These are phyloP conservation scores for Leptarthrus brevirostris DNA, from an alignment of 2,888 invertebrate genomes.

Conservation along the genomic window DNA sequence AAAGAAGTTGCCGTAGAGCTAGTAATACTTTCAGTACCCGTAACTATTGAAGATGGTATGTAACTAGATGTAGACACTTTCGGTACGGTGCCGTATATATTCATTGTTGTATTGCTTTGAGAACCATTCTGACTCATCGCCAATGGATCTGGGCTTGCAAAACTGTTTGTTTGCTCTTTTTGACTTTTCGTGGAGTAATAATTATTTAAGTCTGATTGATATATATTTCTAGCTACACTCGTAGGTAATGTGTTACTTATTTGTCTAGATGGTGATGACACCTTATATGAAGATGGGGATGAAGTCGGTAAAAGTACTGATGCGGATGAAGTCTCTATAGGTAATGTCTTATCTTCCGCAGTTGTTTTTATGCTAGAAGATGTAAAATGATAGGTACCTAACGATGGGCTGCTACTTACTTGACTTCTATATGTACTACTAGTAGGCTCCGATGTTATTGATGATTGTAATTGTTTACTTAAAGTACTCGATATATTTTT, in stretches of 20 bases:
- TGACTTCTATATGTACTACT: conserved; percentile 55
- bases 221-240: conserved; percentile 58
- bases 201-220: conserved; percentile 60
- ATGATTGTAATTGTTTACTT: conserved; percentile 53
- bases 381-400: conserved; percentile 56
- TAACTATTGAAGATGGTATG: conserved; percentile 54
- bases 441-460: conserved; percentile 49
- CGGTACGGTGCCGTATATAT: conserved; percentile 66
- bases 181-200: conserved; percentile 62
- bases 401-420: conserved; percentile 56
- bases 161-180: conserved; percentile 57
- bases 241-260: conserved; percentile 58
- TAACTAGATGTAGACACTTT: conserved; percentile 58
- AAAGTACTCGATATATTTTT: conserved; percentile 48
- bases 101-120: conserved; percentile 60
- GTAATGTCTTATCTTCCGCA: conserved; percentile 55
- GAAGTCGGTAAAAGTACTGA: conserved; percentile 50
- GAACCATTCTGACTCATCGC: conserved; percentile 59
- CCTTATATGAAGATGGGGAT: conserved; percentile 54
- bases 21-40: conserved; percentile 59
- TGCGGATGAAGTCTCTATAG: conserved; percentile 49
- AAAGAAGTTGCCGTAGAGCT: conserved; percentile 66
- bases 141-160: conserved; percentile 61
- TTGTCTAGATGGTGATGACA: conserved; percentile 62
- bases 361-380: conserved; percentile 53